Evolutionary conservation across 2,888 invertebrate species (phyloP).

Genomic region (Altica lythri): DNA sequence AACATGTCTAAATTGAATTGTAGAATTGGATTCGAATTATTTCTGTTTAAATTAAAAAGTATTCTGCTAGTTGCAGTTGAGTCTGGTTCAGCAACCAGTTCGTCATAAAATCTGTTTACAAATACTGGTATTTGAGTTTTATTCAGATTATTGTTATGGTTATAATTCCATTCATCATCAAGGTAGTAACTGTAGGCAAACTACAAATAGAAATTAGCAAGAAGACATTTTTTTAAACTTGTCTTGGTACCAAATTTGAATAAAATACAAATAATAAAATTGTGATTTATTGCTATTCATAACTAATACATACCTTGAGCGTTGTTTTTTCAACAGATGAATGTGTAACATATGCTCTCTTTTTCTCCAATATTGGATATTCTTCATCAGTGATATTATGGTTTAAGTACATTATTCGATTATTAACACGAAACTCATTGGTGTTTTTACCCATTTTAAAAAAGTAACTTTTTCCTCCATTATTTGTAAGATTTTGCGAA

Average conservation of each 20-base stretch:
- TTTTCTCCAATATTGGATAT: conserved; percentile 27
- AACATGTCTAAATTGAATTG: conserved; percentile 59
- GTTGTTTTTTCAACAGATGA: conserved; percentile 1
- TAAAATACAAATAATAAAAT: not conserved
- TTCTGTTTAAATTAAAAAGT: conserved; percentile 44
- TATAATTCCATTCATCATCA: conserved; percentile 48
- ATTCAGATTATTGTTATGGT: conserved; percentile 31
- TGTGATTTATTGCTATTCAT: not conserved
- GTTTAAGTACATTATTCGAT: conserved; percentile 42
- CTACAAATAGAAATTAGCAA: not conserved
- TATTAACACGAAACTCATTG: conserved; percentile 45
- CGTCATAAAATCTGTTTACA: conserved; percentile 43
- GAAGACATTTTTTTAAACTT: not conserved
- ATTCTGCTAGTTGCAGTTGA: conserved; percentile 39
- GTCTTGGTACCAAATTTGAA: not conserved
- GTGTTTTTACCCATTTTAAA: conserved; percentile 46
- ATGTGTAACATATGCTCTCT: conserved; percentile 7
- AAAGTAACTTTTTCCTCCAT: conserved; percentile 41
- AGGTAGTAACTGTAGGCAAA: conserved; percentile 21
- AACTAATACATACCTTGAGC: conserved; percentile 17
- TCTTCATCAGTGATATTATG: conserved; percentile 41
- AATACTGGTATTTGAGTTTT: conserved; percentile 41
- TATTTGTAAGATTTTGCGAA: conserved; percentile 12
- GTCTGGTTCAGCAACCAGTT: conserved; percentile 23
- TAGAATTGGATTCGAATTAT: conserved; percentile 39